Percentiles rank a stretch among this genome's conserved stretches.
Evolutionary conservation across 2,888 invertebrate species (phyloP).

Genomic region (Tyria jacobaeae): DNA sequence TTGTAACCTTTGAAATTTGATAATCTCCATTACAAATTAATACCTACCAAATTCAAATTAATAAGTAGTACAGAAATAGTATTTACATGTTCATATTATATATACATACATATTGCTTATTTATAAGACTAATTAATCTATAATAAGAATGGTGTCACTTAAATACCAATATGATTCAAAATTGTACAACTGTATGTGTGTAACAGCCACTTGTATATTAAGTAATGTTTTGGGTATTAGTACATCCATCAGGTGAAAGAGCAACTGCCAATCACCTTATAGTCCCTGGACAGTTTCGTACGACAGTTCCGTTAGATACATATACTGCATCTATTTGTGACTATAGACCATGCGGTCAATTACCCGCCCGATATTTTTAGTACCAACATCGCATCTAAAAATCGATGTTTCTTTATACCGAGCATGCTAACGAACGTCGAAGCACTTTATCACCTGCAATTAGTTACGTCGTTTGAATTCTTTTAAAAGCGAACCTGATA

Average conservation of each 20-base stretch:
- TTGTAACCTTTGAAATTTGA: background rate
- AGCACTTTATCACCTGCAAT: conserved; percentile 8
- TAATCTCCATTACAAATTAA: background rate
- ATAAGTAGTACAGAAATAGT: background rate
- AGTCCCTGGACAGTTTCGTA: background rate
- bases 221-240: no score
- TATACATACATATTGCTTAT: background rate
- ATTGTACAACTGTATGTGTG: background rate
- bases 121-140: conserved; percentile 18
- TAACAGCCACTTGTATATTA: no score
- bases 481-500: conserved; percentile 9
- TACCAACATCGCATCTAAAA: conserved; percentile 4
- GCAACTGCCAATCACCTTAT: conserved; percentile 1
- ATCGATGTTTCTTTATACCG: conserved; percentile 6
- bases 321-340: conserved; percentile 13
- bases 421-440: conserved; percentile 1
- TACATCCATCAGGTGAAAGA: background rate
- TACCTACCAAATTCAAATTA: background rate
- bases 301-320: conserved; percentile 8
- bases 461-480: conserved; percentile 9
- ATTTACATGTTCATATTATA: background rate
- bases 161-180: background rate
- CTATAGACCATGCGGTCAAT: conserved; percentile 12
- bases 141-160: conserved; percentile 4
- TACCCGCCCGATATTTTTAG: conserved; percentile 18